Evolutionary conservation across 2,797 vertebrate genomes (phyloP).

Genomic region (Scleropages formosus): DNA sequence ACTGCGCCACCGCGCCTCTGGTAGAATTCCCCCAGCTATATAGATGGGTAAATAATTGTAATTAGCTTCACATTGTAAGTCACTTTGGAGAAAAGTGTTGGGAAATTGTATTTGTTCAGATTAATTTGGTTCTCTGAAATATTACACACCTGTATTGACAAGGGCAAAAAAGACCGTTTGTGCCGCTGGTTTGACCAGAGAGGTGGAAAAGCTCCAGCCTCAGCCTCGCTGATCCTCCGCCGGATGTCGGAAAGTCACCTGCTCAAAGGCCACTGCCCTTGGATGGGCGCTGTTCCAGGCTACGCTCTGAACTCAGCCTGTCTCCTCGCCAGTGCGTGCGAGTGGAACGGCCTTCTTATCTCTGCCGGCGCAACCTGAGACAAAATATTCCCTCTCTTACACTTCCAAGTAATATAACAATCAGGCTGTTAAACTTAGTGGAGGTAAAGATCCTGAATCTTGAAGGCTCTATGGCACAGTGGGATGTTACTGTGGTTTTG

Average conservation of each 20-base stretch:
- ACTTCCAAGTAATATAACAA: not conserved
- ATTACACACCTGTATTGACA: constrained; percentile 13
- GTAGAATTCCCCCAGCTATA: too few species aligned
- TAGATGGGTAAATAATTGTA: too few species aligned
- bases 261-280: not conserved
- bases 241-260: not conserved
- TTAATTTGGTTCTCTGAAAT: not conserved
- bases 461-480: too few species aligned
- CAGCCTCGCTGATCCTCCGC: not conserved
- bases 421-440: constrained; percentile 11
- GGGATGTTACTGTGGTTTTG: too few species aligned
- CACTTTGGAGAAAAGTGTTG: too few species aligned
- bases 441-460: constrained; percentile 5
- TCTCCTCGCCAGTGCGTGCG: not conserved
- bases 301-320: not conserved
- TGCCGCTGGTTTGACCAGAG: not conserved
- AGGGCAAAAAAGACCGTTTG: constrained; percentile 5
- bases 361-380: constrained; percentile 17
- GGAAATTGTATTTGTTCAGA: too few species aligned
- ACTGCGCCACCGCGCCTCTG: too few species aligned
- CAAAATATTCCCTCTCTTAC: constrained; percentile 18
- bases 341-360: constrained; percentile 19
- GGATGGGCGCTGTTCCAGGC: not conserved
- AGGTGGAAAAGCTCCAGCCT: not conserved
- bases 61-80: too few species aligned